phyloP scores from a whole-genome alignment of 2,797 vertebrate species.

The Syndactyla subalaris region DNA sequence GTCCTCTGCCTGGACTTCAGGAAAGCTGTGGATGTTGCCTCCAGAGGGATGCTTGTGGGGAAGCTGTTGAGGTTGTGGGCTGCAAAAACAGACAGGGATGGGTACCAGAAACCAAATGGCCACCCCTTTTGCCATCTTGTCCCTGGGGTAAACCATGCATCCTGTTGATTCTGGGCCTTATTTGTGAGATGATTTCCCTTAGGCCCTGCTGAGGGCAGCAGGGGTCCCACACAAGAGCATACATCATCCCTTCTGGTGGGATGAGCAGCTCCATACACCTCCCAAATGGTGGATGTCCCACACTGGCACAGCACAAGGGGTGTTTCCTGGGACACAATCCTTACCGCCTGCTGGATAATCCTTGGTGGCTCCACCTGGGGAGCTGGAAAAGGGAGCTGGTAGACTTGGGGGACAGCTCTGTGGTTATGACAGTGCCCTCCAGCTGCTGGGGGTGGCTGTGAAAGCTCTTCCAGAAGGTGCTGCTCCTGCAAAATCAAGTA shows the following conservation, averaged over 20 bases:
- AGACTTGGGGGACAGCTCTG: background rate
- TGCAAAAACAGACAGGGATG: background rate
- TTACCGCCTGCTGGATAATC: conserved; percentile 84
- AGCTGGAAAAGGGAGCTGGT: conserved; percentile 62
- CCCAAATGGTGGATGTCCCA: background rate
- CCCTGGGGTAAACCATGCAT: background rate
- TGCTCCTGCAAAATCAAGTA: conserved; percentile 78
- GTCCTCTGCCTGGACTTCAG: background rate
- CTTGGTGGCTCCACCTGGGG: conserved; percentile 64
- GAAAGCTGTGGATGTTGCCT: background rate
- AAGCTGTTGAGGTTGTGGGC: background rate
- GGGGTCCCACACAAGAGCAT: background rate
- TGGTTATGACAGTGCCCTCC: conserved; percentile 20
- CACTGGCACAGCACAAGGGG: accelerated
- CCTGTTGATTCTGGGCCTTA: background rate
- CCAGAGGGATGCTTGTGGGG: accelerated
- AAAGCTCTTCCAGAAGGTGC: conserved; percentile 79
- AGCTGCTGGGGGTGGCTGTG: conserved; percentile 70
- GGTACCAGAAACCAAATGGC: background rate
- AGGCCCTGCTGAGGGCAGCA: background rate
- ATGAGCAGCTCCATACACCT: background rate
- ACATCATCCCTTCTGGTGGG: background rate
- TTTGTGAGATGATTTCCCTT: background rate
- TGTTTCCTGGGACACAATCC: background rate
- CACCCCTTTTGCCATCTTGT: background rate